Evolutionary conservation across 2,797 vertebrate genomes (phyloP), one percentile per base, ranked within the genome.

Genomic region (Sebastes cheni): DNA sequence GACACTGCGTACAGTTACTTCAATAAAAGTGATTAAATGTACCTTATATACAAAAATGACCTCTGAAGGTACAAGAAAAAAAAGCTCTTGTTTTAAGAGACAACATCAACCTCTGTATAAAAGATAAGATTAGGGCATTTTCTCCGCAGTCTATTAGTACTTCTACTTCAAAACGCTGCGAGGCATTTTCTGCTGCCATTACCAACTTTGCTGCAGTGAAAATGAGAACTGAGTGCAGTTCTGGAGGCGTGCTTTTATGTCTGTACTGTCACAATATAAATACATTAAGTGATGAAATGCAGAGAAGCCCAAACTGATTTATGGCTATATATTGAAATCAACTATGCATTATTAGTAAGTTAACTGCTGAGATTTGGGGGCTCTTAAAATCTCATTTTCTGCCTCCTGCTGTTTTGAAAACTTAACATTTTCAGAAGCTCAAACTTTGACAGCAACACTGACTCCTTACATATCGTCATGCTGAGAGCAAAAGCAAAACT

Each of bases 191-290:
- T 16, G 22, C 46, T n/a, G 59, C 76, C 29, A 75, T 84, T 68
- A 77, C 5, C 22, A 68, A 75, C 60, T 73, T 52, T 68, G 67
- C 56, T 60, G 67, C 59, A 69, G 56, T 60, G 30, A 78, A 86
- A 85, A 80, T 80, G 39, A 82, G 67, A 77, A 22, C 77, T 42
- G 68, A 85, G 73, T 69, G 70, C 71, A 67, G 5, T 32, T 86
- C 67, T 78, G 77, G 59, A 77, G 81, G 81, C 46, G 22, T 75
- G 71, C 60, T 73, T 87, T 85, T 70, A 86, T 80, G 77, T 75
- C 77, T 75, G 8, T 46, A 75, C 72, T 72, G 79, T 80, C 81
- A 80, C 50, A 83, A 72, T 62, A 72, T 60, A 68, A 65, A 80
- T 65, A 25, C 67, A 56, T 66, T 79, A 73, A 73, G 58, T 61